A percentile compares a stretch with the other conserved stretches of the same genome.
Evolutionary conservation across 2,888 invertebrate genomes (phyloP).

Genomic region (Cantharis flavilabris): DNA sequence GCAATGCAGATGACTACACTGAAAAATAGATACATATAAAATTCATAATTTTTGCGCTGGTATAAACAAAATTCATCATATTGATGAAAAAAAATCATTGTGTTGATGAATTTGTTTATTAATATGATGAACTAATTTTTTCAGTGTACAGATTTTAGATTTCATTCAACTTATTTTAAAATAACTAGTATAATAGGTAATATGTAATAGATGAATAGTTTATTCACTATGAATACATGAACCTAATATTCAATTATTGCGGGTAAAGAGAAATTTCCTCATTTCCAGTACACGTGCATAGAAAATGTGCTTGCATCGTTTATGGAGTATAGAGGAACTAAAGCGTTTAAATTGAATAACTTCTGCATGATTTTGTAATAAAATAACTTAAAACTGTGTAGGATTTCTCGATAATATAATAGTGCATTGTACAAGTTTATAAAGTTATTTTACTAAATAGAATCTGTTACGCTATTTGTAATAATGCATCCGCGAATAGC

Average conservation of each 20-base stretch:
- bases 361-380: not conserved
- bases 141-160: no score
- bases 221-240: not conserved
- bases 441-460: not conserved
- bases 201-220: no score
- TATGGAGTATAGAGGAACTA: not conserved
- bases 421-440: not conserved
- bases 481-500: not conserved
- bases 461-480: not conserved
- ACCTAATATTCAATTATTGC: not conserved
- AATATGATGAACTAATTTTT: no score
- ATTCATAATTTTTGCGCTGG: no score
- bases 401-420: not conserved
- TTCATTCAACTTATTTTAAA: no score
- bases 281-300: not conserved
- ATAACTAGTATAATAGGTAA: not conserved
- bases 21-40: no score
- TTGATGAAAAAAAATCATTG: no score
- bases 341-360: not conserved
- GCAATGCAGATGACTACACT: no score
- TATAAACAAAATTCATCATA: no score
- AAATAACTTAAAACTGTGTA: not conserved
- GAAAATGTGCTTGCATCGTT: not conserved
- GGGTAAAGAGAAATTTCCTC: not conserved
- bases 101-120: no score